Conservation (phyloP, 2,797 vertebrate genomes). For the Oreonectes daqikongensis region DNA sequence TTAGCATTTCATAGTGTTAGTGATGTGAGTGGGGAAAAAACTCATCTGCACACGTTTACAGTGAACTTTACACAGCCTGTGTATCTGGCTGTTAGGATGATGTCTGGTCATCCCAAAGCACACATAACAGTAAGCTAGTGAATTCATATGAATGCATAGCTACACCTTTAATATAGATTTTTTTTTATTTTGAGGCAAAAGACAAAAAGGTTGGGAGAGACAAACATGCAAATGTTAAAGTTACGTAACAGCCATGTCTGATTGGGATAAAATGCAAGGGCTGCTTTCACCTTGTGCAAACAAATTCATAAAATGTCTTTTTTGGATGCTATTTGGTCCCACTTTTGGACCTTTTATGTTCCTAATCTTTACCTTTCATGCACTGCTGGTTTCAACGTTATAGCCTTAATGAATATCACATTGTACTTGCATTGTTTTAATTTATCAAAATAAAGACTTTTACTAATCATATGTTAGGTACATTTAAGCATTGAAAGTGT, state of each 20-base stretch:
- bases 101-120: slow-evolving; percentile 74
- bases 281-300: no score
- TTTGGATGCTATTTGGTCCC: no score
- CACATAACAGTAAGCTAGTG: slow-evolving; percentile 66
- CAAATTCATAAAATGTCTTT: no score
- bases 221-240: no score
- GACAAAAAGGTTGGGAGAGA: no score
- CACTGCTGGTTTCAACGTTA: neutral
- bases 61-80: slow-evolving; percentile 70
- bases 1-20: slow-evolving; percentile 75
- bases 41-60: slow-evolving; percentile 74
- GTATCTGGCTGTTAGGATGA: slow-evolving; percentile 76
- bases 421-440: neutral
- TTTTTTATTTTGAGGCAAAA: no score
- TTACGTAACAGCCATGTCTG: no score
- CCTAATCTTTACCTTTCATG: neutral
- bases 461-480: no score
- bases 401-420: neutral
- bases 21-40: slow-evolving; percentile 63
- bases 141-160: neutral
- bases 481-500: neutral
- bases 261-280: no score
- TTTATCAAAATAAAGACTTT: neutral
- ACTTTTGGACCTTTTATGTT: no score
- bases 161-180: no score